A percentile compares a stretch with the other conserved stretches of the same genome.
Conservation (phyloP, 1,140 invertebrate species). For the Ooceraea biroi region DNA sequence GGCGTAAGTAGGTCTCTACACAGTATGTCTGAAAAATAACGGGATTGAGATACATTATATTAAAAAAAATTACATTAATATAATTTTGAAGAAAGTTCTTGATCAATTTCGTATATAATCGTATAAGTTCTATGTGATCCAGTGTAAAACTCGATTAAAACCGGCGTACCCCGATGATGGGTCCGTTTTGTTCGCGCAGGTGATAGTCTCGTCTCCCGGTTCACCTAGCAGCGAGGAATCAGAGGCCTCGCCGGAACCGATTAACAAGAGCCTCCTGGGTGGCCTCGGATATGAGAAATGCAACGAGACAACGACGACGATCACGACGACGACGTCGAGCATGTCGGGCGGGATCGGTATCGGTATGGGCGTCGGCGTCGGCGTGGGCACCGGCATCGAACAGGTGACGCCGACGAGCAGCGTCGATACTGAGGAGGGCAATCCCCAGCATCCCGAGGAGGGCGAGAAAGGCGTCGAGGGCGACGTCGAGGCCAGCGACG, state of each 20-base stretch:
- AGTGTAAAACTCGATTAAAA: constrained; percentile 22
- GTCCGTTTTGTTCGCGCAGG: constrained; percentile 82
- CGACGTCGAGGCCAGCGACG: constrained; percentile 88
- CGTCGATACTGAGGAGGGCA: constrained; percentile 88
- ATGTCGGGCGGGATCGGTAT: constrained; percentile 68
- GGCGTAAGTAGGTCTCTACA: not conserved
- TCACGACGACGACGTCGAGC: constrained; percentile 72
- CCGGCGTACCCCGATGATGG: constrained; percentile 52
- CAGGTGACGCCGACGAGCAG: constrained; percentile 88
- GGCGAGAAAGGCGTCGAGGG: constrained; percentile 87
- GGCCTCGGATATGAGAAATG: constrained; percentile 66
- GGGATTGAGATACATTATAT: not conserved
- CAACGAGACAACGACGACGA: constrained; percentile 77
- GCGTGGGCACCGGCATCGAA: constrained; percentile 82
- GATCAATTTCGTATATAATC: constrained; percentile 7
- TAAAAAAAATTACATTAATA: not conserved
- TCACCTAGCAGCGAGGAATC: constrained; percentile 90
- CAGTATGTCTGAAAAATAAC: too few relatives aligned
- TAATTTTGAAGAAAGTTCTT: constrained; percentile 1
- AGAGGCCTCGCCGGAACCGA: constrained; percentile 89
- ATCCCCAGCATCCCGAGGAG: constrained; percentile 85
- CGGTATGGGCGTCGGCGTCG: constrained; percentile 78
- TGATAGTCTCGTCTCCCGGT: constrained; percentile 92
- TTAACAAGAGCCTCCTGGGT: constrained; percentile 87
- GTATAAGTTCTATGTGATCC: not conserved